Conservation (phyloP, 1,140 invertebrate genomes). For the Myzus persicae region DNA sequence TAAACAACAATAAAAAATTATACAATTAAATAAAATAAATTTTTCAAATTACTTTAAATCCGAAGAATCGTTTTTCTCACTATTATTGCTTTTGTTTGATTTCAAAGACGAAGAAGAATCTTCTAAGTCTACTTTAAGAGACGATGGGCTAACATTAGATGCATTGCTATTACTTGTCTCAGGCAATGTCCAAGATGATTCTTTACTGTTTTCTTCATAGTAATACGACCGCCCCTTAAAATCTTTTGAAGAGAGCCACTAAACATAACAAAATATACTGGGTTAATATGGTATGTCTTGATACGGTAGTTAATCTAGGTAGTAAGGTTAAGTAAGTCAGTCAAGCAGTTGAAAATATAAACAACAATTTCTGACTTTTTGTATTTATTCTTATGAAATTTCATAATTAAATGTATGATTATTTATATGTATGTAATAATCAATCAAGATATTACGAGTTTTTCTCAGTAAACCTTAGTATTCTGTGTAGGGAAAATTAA, state of each 20-base stretch:
- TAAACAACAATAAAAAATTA: not conserved
- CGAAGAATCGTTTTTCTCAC: conserved; percentile 37
- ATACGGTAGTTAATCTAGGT: not conserved
- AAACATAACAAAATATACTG: conserved; percentile 57
- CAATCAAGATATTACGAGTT: not conserved
- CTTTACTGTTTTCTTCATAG: conserved; percentile 71
- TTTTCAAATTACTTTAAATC: conserved; percentile 27
- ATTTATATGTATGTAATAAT: not conserved
- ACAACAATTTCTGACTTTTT: not conserved
- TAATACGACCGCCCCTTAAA: conserved; percentile 71
- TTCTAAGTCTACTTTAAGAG: not conserved
- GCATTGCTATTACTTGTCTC: conserved; percentile 59
- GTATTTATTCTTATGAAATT: not conserved
- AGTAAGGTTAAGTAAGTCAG: no score
- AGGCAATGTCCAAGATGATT: conserved; percentile 71
- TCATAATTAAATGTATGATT: no score
- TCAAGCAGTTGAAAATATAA: not conserved
- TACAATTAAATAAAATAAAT: not conserved
- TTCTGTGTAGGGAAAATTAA: not conserved
- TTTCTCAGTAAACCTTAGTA: not conserved
- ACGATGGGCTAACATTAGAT: not conserved
- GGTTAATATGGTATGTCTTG: not conserved
- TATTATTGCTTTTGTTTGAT: conserved; percentile 33
- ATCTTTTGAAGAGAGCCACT: conserved; percentile 73
- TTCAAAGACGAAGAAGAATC: conserved; percentile 36